Evolutionary conservation across 2,113 vertebrate species (phyloP).

Genomic region (Plecotus auritus): DNA sequence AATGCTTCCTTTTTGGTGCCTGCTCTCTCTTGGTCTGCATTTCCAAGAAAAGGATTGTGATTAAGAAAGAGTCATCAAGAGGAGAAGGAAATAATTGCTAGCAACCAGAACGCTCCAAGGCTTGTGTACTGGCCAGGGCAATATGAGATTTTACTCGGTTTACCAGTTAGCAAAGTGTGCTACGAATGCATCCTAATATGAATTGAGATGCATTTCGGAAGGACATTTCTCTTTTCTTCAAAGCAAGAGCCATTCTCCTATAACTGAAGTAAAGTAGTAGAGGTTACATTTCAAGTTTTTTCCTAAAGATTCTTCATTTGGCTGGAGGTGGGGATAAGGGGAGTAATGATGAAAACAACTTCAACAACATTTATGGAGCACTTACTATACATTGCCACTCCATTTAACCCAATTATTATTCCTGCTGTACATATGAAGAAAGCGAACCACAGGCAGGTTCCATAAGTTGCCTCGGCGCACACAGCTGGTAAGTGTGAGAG

Average conservation of each 20-base stretch:
- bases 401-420: background rate
- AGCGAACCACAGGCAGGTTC: background rate
- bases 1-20: background rate
- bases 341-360: background rate
- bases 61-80: slow-evolving; percentile 35
- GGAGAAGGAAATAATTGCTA: slow-evolving; percentile 20
- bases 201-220: slow-evolving; percentile 19
- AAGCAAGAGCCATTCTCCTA: background rate
- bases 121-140: background rate
- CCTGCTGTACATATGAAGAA: background rate
- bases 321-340: background rate
- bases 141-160: background rate
- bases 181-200: background rate
- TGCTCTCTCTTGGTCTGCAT: background rate
- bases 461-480: background rate
- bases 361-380: background rate
- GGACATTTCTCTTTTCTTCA: background rate
- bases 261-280: background rate
- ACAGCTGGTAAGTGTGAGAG: background rate
- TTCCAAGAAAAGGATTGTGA: background rate
- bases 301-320: background rate
- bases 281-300: slow-evolving; percentile 2
- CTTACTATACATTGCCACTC: background rate
- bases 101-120: background rate
- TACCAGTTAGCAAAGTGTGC: background rate